phyloP scores from a whole-genome alignment of 2,113 vertebrate genomes.

The Ornithorhynchus anatinus region DNA sequence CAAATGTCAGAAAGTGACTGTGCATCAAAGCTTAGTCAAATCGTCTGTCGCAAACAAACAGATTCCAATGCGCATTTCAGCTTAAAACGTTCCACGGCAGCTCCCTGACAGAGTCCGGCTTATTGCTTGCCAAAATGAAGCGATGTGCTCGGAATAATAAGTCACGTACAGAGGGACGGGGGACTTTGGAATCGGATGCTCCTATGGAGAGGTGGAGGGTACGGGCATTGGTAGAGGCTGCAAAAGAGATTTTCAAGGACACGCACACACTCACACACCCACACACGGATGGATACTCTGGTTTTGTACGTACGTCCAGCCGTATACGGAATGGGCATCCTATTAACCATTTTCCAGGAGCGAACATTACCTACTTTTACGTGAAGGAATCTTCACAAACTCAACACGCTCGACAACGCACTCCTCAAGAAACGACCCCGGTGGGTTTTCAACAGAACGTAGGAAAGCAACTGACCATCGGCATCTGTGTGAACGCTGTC shows the following conservation, averaged over 20 bases:
- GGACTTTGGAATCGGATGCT: constrained; percentile 24
- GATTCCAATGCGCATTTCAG: constrained; percentile 66
- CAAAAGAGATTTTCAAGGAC: not conserved
- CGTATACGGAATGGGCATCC: no score
- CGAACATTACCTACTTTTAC: no score
- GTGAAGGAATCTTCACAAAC: no score
- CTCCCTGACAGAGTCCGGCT: constrained; percentile 58
- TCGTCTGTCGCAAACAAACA: constrained; percentile 77
- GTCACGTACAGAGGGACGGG: constrained; percentile 11
- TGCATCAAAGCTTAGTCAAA: constrained; percentile 79
- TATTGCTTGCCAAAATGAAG: constrained; percentile 66
- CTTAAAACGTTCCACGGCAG: constrained; percentile 64
- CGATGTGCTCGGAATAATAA: constrained; percentile 54
- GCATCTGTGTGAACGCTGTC: no score
- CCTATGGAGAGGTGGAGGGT: no score
- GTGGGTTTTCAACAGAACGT: no score
- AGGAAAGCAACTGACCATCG: no score
- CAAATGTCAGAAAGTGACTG: constrained; percentile 82
- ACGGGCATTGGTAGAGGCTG: no score
- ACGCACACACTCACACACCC: not conserved
- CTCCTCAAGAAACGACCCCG: no score
- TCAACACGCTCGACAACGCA: no score
- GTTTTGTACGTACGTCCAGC: no score
- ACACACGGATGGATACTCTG: not conserved
- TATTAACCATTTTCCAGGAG: no score